These are phyloP conservation scores for Pyrgus malvae DNA, from an alignment of 2,888 invertebrate genomes.

Conservation along the genomic window DNA sequence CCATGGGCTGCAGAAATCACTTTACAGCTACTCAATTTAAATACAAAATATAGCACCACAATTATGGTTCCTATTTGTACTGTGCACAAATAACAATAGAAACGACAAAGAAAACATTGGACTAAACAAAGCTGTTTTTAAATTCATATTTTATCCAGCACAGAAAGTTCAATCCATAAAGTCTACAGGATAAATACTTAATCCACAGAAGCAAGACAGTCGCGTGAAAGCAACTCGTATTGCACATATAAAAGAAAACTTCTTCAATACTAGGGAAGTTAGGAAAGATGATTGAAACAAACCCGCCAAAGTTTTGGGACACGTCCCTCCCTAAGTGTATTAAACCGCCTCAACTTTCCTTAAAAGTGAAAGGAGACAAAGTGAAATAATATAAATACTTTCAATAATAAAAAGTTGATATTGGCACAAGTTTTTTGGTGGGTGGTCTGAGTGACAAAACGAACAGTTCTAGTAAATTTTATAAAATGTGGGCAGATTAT, in stretches of 20 bases:
- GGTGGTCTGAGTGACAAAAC: conserved; percentile 38
- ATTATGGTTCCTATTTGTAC: no score
- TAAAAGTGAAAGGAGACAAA: conserved; percentile 70
- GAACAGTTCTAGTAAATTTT: no score
- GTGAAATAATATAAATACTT: conserved; percentile 79
- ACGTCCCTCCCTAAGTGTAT: conserved; percentile 76
- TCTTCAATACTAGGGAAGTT: conserved; percentile 52
- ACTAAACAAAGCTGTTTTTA: neutral
- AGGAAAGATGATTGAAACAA: conserved; percentile 74
- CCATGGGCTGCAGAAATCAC: no score
- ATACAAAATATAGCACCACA: no score
- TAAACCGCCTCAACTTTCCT: conserved; percentile 67
- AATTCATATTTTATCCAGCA: neutral
- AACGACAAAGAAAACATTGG: no score
- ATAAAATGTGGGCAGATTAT: no score
- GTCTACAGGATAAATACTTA: conserved; percentile 14
- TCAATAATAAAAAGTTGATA: conserved; percentile 77
- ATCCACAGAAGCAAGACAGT: conserved; percentile 13
- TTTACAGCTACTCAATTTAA: no score
- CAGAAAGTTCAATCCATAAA: neutral
- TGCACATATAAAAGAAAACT: conserved; percentile 45
- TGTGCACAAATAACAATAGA: no score
- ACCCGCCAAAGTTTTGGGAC: conserved; percentile 55
- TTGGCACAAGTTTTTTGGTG: conserved; percentile 48
- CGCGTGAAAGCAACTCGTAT: conserved; percentile 41